Evolutionary conservation across 1,140 invertebrate genomes (phyloP), one percentile per base, ranked within the genome.

Genomic region (Mercenaria mercenaria): DNA sequence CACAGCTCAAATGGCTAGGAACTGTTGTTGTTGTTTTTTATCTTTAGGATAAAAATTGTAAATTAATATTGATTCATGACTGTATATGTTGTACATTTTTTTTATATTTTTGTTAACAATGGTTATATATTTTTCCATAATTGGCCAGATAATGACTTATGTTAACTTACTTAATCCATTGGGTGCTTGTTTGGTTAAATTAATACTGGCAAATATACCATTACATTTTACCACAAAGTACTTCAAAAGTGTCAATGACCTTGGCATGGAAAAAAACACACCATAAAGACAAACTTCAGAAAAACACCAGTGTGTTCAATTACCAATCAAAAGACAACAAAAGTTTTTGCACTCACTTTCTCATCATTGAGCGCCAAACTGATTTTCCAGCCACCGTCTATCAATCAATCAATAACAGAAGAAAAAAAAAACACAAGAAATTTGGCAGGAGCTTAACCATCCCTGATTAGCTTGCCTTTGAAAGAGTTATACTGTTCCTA

Each of bases 371-470:
- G 76, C 76, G 76, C 76, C 50, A 56, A 34, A 37, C 47, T 37
- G 29, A 56, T 56, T 79, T 79, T 18, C 76, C 47, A 52, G 76
- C 29, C 76, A 32, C 47, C 29, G 29, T 6, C 83, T 50, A 74
- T 74, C 83, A 85, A 85, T 85, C 83, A 85, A 85, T 85, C 83
- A 85, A 85, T 85, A 72, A 74, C 32, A 50, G 18, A 20, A 76
- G 43, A 85, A 85, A 85, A 76, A 69, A 76, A 69, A 61, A 47
- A 39, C 34, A 64, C 41, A 43, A 74, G 64, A 67, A 61, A 72
- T 85, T 85, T 85, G 83, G 83, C 83, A 69, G 41, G 1, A 50
- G n/a, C 29, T 23, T 64, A 56, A 43, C 64, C 56, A 64, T 32
- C 37, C 41, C 52, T 82, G 80, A 82, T 82, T 64, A 82, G 80